phyloP scores from a whole-genome alignment of 2,888 invertebrate species.

The Colletes collaris region DNA sequence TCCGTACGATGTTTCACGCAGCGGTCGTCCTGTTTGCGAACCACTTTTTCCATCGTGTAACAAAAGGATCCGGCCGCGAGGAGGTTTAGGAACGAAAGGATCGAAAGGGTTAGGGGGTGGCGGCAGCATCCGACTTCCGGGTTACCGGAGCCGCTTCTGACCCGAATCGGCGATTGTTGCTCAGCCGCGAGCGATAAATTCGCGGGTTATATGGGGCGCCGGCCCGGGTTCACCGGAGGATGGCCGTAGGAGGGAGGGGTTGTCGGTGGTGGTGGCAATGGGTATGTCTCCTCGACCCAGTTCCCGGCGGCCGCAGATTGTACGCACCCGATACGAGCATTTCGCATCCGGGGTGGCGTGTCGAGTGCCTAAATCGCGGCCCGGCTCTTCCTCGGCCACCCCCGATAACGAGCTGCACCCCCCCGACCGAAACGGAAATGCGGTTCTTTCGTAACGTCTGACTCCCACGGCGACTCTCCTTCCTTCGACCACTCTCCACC shows the following conservation, averaged over 20 bases:
- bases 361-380: conserved; percentile 43
- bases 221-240: conserved; percentile 22
- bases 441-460: conserved; percentile 20
- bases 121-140: conserved; percentile 47
- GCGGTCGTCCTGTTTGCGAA: background rate
- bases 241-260: conserved; percentile 12
- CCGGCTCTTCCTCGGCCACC: background rate
- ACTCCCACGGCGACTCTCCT: too few relatives aligned
- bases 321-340: conserved; percentile 62
- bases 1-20: conserved; percentile 6
- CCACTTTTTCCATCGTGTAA: background rate
- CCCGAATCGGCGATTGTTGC: conserved; percentile 73
- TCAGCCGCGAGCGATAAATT: conserved; percentile 72
- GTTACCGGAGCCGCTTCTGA: conserved; percentile 60
- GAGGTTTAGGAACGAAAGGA: conserved; percentile 23
- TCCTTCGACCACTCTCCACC: too few relatives aligned
- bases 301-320: conserved; percentile 61
- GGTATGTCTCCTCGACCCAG: conserved; percentile 69
- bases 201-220: conserved; percentile 49
- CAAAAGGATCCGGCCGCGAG: background rate
- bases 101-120: background rate
- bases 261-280: conserved; percentile 25
- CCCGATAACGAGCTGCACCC: conserved; percentile 8
- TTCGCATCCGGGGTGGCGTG: conserved; percentile 42
- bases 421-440: conserved; percentile 1